A percentile compares a stretch with the other conserved stretches of the same genome.
Conservation (phyloP, 1,140 invertebrate genomes). For the Drosophila cardini region DNA sequence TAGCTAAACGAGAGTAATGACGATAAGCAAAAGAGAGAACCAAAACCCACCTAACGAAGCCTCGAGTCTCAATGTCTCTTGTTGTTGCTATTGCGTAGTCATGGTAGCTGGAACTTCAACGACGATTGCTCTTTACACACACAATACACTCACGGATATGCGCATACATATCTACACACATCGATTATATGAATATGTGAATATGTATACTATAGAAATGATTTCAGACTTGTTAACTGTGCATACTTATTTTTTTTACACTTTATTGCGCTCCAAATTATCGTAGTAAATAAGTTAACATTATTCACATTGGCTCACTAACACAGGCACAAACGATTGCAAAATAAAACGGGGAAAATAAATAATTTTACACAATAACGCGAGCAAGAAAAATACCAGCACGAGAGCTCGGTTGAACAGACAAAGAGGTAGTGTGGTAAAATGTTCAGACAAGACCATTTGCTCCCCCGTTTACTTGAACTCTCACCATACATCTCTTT, state of each 20-base stretch:
- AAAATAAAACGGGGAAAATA: slow-evolving; percentile 55
- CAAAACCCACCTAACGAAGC: slow-evolving; percentile 49
- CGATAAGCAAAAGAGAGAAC: slow-evolving; percentile 51
- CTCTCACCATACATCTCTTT: slow-evolving; percentile 33
- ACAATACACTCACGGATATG: slow-evolving; percentile 2
- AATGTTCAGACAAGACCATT: slow-evolving; percentile 63
- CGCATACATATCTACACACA: slow-evolving; percentile 46
- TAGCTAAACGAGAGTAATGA: slow-evolving; percentile 47
- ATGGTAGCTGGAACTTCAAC: slow-evolving; percentile 74
- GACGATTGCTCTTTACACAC: slow-evolving; percentile 68
- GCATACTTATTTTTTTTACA: slow-evolving; percentile 21
- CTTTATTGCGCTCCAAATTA: slow-evolving; percentile 40
- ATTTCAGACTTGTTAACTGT: slow-evolving; percentile 47
- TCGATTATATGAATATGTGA: slow-evolving; percentile 75
- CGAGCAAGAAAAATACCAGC: slow-evolving; percentile 55
- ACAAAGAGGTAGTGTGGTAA: slow-evolving; percentile 74
- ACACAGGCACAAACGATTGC: slow-evolving; percentile 45
- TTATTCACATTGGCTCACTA: slow-evolving; percentile 43
- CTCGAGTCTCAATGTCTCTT: slow-evolving; percentile 50
- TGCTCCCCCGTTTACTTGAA: slow-evolving; percentile 42
- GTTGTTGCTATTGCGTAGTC: slow-evolving; percentile 81
- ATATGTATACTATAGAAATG: slow-evolving; percentile 72
- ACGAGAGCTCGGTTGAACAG: slow-evolving; percentile 65
- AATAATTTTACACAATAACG: slow-evolving; percentile 67
- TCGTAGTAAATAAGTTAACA: slow-evolving; percentile 51